Evolutionary conservation across 1,140 invertebrate species (phyloP).

Genomic region (Streblospio benedicti): DNA sequence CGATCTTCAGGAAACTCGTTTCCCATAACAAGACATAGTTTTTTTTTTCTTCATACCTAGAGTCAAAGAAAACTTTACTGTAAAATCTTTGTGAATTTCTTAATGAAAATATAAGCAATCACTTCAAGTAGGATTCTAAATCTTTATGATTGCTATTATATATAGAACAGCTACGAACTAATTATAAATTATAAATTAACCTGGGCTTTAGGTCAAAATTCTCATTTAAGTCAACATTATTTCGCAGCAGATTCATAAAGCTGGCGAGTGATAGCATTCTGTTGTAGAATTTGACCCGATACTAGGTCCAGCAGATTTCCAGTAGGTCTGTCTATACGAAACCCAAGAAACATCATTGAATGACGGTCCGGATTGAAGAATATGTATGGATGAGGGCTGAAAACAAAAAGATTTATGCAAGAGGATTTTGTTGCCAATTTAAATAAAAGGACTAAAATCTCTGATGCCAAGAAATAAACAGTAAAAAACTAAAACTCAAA

Average conservation of each 20-base stretch:
- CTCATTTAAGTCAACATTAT: slow-evolving; percentile 31
- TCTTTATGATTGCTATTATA: neutral
- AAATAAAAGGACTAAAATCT: neutral
- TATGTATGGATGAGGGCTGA: slow-evolving; percentile 39
- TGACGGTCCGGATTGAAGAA: slow-evolving; percentile 37
- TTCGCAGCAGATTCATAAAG: slow-evolving; percentile 26
- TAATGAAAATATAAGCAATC: neutral
- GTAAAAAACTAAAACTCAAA: neutral
- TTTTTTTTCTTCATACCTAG: slow-evolving; percentile 10
- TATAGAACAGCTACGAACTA: neutral
- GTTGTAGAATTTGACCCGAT: slow-evolving; percentile 24
- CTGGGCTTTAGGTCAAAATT: slow-evolving; percentile 35
- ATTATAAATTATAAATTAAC: slow-evolving; percentile 17
- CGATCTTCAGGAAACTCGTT: slow-evolving; percentile 27
- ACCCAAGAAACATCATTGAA: slow-evolving; percentile 37
- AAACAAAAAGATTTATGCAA: slow-evolving; percentile 3
- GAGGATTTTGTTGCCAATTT: neutral
- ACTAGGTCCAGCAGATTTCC: slow-evolving; percentile 34
- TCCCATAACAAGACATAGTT: slow-evolving; percentile 31
- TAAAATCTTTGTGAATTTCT: neutral
- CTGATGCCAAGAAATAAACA: too few relatives aligned
- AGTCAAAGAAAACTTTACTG: neutral
- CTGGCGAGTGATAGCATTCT: slow-evolving; percentile 22
- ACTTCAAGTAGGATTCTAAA: neutral
- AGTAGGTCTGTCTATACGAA: slow-evolving; percentile 28